phyloP scores from a whole-genome alignment of 1,140 invertebrate species.

The Thereuonema tuberculata region DNA sequence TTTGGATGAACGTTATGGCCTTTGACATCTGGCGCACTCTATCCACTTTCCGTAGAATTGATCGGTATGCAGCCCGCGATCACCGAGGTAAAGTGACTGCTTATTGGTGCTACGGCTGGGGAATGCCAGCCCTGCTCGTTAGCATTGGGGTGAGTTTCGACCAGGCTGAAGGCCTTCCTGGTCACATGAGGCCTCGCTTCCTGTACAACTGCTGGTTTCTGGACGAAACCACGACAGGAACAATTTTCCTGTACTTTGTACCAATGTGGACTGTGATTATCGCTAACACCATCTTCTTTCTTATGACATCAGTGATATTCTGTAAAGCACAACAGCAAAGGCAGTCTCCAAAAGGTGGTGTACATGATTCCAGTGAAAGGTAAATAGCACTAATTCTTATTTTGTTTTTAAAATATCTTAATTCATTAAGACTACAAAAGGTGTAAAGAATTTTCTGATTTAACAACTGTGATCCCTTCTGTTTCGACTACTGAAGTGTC shows the following conservation, averaged over 20 bases:
- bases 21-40: constrained; percentile 34
- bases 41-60: constrained; percentile 16
- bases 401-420: no score
- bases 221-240: background rate
- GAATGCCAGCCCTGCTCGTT: constrained; percentile 26
- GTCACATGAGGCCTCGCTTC: constrained; percentile 21
- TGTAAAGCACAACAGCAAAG: background rate
- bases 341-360: background rate
- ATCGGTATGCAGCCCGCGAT: constrained; percentile 11
- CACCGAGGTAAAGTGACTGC: constrained; percentile 23
- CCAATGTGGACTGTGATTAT: constrained; percentile 17
- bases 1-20: constrained; percentile 38
- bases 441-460: no score
- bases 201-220: background rate
- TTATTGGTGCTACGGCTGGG: constrained; percentile 33
- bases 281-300: constrained; percentile 25
- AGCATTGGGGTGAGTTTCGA: constrained; percentile 23
- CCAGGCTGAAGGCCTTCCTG: constrained; percentile 18
- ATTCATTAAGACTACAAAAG: no score
- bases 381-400: no score
- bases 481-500: no score
- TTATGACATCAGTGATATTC: constrained; percentile 18
- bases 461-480: no score
- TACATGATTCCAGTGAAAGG: no score
- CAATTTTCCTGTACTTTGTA: background rate